Evolutionary conservation across 2,797 vertebrate species (phyloP).

Genomic region (Peromyscus melanophrys): DNA sequence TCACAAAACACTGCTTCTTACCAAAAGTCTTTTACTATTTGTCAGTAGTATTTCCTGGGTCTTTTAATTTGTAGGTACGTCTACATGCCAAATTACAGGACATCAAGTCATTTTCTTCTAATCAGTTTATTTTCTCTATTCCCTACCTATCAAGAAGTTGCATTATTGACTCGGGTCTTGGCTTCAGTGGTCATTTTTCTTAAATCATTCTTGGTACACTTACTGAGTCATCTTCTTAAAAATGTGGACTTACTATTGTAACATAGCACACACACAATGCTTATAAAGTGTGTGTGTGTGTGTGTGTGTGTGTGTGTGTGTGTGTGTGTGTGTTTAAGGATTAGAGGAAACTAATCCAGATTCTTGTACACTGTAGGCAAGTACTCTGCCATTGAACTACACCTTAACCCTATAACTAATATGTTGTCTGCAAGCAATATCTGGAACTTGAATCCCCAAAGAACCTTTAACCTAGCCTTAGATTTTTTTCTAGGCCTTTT

Average conservation of each 20-base stretch:
- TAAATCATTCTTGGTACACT: background rate
- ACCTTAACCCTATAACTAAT: background rate
- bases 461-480: background rate
- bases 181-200: background rate
- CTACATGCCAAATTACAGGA: background rate
- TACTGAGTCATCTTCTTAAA: background rate
- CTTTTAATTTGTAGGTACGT: background rate
- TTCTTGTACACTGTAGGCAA: background rate
- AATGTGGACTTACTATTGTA: background rate
- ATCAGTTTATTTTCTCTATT: background rate
- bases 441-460: background rate
- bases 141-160: background rate
- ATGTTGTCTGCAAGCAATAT: background rate
- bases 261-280: background rate
- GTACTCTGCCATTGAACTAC: background rate
- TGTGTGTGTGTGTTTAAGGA: background rate
- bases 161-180: background rate
- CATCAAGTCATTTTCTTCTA: background rate
- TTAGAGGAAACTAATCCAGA: background rate
- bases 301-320: background rate
- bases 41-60: background rate
- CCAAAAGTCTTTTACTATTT: background rate
- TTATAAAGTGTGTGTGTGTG: background rate
- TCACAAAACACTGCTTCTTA: background rate
- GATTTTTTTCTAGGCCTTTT: conserved; percentile 24